These are phyloP conservation scores for Arizona elegans DNA, from an alignment of 2,113 vertebrate species.

Conservation along the genomic window DNA sequence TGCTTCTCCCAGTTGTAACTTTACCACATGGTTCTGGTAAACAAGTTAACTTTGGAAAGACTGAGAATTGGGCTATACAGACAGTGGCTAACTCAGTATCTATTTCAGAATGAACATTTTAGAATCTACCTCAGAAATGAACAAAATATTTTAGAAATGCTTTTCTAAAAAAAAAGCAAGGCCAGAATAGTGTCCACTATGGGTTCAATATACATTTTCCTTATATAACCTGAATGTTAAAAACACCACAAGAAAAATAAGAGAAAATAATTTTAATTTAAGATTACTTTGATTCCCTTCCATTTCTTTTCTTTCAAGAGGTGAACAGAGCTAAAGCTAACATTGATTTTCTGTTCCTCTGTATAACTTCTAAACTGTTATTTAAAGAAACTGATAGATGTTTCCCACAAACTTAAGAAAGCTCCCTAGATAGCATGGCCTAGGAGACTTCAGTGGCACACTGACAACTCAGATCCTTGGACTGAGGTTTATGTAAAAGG, in stretches of 20 bases:
- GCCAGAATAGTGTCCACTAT: neutral
- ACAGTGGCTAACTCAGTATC: neutral
- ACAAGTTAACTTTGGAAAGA: neutral
- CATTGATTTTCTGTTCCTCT: conserved; percentile 9
- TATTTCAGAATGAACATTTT: no score
- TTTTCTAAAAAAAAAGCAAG: neutral
- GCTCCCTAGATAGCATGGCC: neutral
- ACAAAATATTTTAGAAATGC: neutral
- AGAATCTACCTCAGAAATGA: neutral
- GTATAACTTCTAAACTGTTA: neutral
- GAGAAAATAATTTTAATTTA: conserved; percentile 12
- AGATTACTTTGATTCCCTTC: neutral
- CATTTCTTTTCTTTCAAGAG: conserved; percentile 29
- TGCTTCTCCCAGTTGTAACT: neutral
- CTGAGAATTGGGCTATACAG: neutral
- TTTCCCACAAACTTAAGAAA: fast-evolving
- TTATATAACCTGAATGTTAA: neutral
- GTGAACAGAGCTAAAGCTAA: conserved; percentile 17
- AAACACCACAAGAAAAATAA: neutral
- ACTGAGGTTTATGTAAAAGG: neutral
- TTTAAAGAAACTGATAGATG: conserved; percentile 3
- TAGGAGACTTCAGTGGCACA: neutral
- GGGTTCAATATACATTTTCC: neutral
- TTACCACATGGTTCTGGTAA: neutral
- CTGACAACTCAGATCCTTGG: neutral